Evolutionary conservation across 2,797 vertebrate species (phyloP), one percentile per base, ranked within the genome.

Genomic region (Rhinogobio ventralis): DNA sequence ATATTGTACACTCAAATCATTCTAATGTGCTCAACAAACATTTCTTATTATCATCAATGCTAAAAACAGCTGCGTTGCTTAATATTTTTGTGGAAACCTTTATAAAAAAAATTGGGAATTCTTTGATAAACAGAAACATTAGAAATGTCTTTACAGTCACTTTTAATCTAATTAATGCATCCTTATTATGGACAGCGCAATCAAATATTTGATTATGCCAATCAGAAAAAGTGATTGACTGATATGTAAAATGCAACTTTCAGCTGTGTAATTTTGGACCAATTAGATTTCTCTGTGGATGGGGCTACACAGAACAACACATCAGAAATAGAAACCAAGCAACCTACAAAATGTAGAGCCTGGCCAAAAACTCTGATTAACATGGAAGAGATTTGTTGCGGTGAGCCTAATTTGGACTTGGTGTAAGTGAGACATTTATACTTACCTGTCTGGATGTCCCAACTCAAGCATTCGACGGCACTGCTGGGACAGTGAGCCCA

Each of bases 401-500:
- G 64, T 10, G 33, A n/a, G 67, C 9, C 20, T 42, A 23, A n/a
- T n/a, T 42, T 69, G 36, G 71, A 51, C 13, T 5, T 30, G 14
- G 7, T 51, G 15, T 17, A 28, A 30, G 46, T 20, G 19, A n/a
- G 28, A 51, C 13, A 19, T n/a, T n/a, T 69, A 28, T 20, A n/a
- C 86, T 88, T 86, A 97, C 97, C 96, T 98, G 73, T 99, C 97
- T 0, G 98, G 98, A 90, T 99, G 98, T 64, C 95, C 95, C 0
- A 95, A 90, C 84, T 96, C 96, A 82, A 96, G 93, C 90, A 98
- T 94, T 39, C 94, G 95, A 33, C 97, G 96, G 90, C 97, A 97
- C 89, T 96, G 96, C 89, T 95, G 95, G 2, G 96, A 96, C 30
- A 99, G 94, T 93, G 97, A 96, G 87, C 96, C 96, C 20, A 99